Evolutionary conservation across 2,113 vertebrate species (phyloP), one percentile per base, ranked within the genome.

Genomic region (Urocitellus parryii): DNA sequence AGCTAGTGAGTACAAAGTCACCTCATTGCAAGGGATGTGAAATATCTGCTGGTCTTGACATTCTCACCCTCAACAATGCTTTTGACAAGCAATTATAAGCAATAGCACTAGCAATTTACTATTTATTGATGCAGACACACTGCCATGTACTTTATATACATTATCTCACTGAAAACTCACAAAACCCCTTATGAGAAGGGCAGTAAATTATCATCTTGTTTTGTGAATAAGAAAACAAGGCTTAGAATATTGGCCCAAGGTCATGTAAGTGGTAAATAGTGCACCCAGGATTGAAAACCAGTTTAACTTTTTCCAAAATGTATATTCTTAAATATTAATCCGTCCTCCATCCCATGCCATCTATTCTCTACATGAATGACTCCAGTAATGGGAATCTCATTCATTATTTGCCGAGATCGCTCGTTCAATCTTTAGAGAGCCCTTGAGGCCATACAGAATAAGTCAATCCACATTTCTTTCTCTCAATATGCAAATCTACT

Each of bases 401-500:
- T 96, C 78, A 79, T 94, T 96, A 85, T 91, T 95, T 96, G 96
- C 91, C 8, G 2, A 96, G 94, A 93, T 74, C 85, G 79, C 85
- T 91, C 86, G 74, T 83, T 97, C 91, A 89, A 81, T 94, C 82
- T 93, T 96, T 48, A 94, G 80, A 85, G 95, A 94, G 91, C 94
- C 94, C 93, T 79, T 45, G 93, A 89, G 96, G 91, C 82, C 73
- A 5, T n/a, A 42, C 34, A 37, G 95, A 88, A 78, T 65, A 92
- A 96, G 88, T 79, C 94, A 67, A 83, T 72, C 94, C 93, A 80
- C 96, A 87, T 82, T 92, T 90, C 82, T 90, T 85, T 93, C 93
- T 88, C 78, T 96, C 82, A 63, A 78, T 91, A 94, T 95, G 94
- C 91, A 97, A 96, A 97, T 97, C 77, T 81, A 72, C 85, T 88